A percentile compares a stretch with the other conserved stretches of the same genome.
These are phyloP conservation scores for Neogobius melanostomus DNA, from an alignment of 2,113 vertebrate genomes.

Conservation along the genomic window DNA sequence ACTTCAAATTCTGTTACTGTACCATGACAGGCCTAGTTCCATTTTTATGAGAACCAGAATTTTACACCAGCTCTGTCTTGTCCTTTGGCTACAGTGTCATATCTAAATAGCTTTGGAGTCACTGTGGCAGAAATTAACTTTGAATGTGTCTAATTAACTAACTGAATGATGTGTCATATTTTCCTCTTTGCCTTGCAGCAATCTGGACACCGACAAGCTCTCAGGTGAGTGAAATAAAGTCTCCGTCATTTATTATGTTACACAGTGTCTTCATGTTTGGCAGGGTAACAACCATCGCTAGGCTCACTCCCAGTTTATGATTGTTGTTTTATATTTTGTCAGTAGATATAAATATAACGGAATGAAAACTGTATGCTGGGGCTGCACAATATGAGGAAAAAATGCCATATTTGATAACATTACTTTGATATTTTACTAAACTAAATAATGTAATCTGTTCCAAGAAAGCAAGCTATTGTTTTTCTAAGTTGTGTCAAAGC, in stretches of 20 bases:
- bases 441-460: too few species aligned
- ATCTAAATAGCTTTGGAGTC: background rate
- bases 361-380: too few species aligned
- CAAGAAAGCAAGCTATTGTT: too few species aligned
- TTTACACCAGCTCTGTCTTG: background rate
- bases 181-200: constrained; percentile 74
- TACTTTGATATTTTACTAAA: too few species aligned
- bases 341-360: background rate
- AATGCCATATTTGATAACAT: too few species aligned
- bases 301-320: background rate
- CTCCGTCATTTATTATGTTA: constrained; percentile 15
- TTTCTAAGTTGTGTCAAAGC: too few species aligned
- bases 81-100: background rate
- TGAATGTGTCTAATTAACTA: background rate
- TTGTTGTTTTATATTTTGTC: background rate
- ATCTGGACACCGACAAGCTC: constrained; percentile 92
- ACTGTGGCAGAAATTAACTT: background rate
- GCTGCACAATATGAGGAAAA: too few species aligned
- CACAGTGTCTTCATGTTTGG: background rate
- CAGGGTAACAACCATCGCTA: background rate
- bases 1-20: too few species aligned
- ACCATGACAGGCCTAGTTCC: too few species aligned
- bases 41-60: background rate
- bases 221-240: constrained; percentile 83
- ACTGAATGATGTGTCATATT: background rate